A percentile compares a stretch with the other conserved stretches of the same genome.
Evolutionary conservation across 2,113 vertebrate species (phyloP).

Genomic region (Prunella fulvescens): DNA sequence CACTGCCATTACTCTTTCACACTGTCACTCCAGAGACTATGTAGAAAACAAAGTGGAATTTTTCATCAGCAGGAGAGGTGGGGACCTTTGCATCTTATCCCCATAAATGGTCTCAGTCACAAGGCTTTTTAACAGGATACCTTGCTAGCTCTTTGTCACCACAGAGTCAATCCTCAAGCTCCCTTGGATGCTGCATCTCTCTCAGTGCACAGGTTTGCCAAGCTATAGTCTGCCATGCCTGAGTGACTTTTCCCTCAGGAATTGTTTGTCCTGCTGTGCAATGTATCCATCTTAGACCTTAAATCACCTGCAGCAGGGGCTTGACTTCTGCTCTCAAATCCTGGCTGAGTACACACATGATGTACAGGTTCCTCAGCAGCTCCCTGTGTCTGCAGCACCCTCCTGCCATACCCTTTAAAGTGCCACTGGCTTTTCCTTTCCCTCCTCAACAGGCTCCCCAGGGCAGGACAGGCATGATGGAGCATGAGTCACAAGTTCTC

Average conservation of each 20-base stretch:
- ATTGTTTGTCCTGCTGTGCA: neutral
- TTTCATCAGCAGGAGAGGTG: neutral
- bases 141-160: neutral
- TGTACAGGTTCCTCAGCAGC: neutral
- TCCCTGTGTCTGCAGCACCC: neutral
- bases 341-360: accelerated
- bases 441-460: neutral
- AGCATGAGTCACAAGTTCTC: neutral
- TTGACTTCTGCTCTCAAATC: neutral
- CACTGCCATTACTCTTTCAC: neutral
- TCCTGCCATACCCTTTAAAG: neutral
- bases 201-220: neutral
- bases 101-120: neutral
- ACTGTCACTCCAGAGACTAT: neutral
- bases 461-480: neutral
- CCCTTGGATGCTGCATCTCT: no score
- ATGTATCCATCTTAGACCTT: neutral
- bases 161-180: neutral
- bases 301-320: neutral
- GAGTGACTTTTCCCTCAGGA: neutral
- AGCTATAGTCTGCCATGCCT: neutral
- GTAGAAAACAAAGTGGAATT: neutral
- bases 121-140: neutral
- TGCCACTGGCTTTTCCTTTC: neutral
- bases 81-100: neutral